A percentile compares a stretch with the other conserved stretches of the same genome.
phyloP scores from a whole-genome alignment of 2,888 invertebrate species.

The Lamellibrachia columna region DNA sequence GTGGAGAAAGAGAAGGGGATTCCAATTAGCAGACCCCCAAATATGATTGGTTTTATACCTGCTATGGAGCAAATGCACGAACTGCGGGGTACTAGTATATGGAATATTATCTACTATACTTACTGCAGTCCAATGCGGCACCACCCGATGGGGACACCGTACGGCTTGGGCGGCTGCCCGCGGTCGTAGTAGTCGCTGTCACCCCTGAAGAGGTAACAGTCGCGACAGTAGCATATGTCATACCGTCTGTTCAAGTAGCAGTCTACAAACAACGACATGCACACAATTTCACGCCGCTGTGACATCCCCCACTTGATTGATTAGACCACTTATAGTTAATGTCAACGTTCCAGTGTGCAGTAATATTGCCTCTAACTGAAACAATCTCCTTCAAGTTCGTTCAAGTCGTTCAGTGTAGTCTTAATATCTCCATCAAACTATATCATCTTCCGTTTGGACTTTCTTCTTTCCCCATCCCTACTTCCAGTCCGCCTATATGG shows the following conservation, averaged over 20 bases:
- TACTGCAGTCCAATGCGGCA: constrained; percentile 17
- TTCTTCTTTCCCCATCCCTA: no score
- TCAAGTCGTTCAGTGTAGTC: no score
- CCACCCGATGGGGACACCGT: constrained; percentile 6
- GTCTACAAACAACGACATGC: neutral
- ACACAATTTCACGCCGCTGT: neutral
- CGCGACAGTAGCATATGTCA: constrained; percentile 5
- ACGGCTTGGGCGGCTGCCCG: neutral
- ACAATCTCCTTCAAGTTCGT: no score
- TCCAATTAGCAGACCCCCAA: neutral
- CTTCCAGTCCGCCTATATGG: no score
- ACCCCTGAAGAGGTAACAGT: neutral
- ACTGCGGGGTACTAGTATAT: neutral
- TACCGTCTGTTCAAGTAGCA: neutral
- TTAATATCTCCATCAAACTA: no score
- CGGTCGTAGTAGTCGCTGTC: neutral
- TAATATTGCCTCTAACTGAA: no score
- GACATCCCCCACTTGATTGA: neutral
- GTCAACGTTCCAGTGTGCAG: no score
- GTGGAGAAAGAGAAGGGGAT: no score
- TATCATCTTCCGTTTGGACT: no score
- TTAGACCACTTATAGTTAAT: no score
- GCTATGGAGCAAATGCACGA: neutral
- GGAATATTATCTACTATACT: neutral
- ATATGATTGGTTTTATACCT: neutral